Evolutionary conservation across 2,888 invertebrate species (phyloP).

Genomic region (Eumacrocentrus americanus): DNA sequence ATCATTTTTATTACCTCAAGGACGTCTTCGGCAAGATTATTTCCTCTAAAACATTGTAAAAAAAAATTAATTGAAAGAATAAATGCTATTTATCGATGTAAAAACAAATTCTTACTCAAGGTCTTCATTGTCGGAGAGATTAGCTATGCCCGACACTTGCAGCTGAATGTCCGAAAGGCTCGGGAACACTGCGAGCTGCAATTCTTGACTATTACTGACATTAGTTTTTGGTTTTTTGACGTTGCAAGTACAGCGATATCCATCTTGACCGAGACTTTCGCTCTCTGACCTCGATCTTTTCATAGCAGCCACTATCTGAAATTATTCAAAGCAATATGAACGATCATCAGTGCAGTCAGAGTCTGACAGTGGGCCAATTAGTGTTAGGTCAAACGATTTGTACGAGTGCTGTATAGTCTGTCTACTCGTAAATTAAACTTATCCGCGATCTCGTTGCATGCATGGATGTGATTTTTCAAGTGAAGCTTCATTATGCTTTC

Average conservation of each 20-base stretch:
- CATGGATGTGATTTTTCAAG: neutral
- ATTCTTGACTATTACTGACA: slow-evolving; percentile 31
- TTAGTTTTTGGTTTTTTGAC: slow-evolving; percentile 25
- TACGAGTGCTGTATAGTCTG: too few relatives aligned
- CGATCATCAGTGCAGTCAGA: neutral
- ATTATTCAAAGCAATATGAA: slow-evolving; percentile 2
- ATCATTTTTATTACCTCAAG: slow-evolving; percentile 56
- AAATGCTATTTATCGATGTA: neutral
- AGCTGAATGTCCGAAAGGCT: slow-evolving; percentile 47
- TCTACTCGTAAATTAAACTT: neutral
- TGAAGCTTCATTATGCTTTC: neutral
- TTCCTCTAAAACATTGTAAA: slow-evolving; percentile 47
- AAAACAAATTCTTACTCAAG: slow-evolving; percentile 37
- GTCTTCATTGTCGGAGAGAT: slow-evolving; percentile 41
- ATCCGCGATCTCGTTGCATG: neutral
- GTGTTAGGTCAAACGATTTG: neutral
- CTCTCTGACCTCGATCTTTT: slow-evolving; percentile 48
- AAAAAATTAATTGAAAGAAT: slow-evolving; percentile 14
- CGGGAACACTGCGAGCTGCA: slow-evolving; percentile 46
- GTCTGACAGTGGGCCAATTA: neutral
- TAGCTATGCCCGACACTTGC: slow-evolving; percentile 47
- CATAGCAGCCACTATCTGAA: slow-evolving; percentile 32
- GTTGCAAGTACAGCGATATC: slow-evolving; percentile 29
- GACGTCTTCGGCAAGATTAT: slow-evolving; percentile 46
- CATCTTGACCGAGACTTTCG: slow-evolving; percentile 31